These are phyloP conservation scores for Omphaloscelis lunosa DNA, from an alignment of 2,888 invertebrate genomes.

Conservation along the genomic window DNA sequence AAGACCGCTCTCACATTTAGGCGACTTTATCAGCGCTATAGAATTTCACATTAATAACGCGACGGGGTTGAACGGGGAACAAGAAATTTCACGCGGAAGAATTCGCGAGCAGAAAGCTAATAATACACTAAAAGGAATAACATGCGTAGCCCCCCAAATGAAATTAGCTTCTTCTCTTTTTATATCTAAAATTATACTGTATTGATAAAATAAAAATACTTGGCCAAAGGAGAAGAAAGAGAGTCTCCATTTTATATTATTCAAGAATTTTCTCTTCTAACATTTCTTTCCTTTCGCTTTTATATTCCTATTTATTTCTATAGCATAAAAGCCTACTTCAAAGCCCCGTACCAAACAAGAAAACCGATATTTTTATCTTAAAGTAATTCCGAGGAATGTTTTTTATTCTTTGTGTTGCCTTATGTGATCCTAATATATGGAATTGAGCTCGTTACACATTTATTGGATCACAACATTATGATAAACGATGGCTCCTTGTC, in stretches of 20 bases:
- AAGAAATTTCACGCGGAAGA: too few species aligned
- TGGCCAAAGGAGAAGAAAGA: background rate
- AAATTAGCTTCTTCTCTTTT: background rate
- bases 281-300: background rate
- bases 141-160: background rate
- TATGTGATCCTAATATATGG: constrained; percentile 26
- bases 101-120: too few species aligned
- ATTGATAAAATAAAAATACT: background rate
- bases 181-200: background rate
- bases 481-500: constrained; percentile 38
- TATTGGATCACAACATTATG: constrained; percentile 44
- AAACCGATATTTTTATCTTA: constrained; percentile 70
- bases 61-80: too few species aligned
- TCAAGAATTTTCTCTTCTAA: background rate
- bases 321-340: constrained; percentile 31
- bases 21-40: too few species aligned
- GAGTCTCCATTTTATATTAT: background rate
- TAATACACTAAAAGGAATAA: too few species aligned
- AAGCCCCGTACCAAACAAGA: constrained; percentile 54
- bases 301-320: constrained; percentile 14
- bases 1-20: too few species aligned
- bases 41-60: too few species aligned
- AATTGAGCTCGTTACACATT: constrained; percentile 47
- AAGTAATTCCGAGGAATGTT: constrained; percentile 67
- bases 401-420: constrained; percentile 43